Conservation (phyloP, 2,797 vertebrate species). For the Schizothorax lantsangensis region DNA sequence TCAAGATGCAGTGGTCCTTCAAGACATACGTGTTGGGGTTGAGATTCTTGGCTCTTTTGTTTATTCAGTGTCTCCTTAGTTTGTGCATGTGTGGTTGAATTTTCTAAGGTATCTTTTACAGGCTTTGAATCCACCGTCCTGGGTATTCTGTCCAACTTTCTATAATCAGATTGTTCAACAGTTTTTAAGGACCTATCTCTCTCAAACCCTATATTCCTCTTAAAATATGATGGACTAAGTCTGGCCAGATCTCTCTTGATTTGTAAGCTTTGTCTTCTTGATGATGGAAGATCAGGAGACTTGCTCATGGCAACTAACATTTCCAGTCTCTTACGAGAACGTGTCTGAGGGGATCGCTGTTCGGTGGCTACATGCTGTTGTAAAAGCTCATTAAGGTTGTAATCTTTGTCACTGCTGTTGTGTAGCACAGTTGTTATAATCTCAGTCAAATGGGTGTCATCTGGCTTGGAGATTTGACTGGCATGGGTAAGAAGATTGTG, state of each 20-base stretch:
- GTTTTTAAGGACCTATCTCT: slow-evolving; percentile 6
- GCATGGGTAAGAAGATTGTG: slow-evolving; percentile 72
- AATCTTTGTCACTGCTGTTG: slow-evolving; percentile 84
- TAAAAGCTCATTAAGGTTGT: slow-evolving; percentile 90
- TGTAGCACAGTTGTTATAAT: slow-evolving; percentile 90
- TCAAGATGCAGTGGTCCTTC: slow-evolving; percentile 3
- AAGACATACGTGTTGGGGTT: not conserved
- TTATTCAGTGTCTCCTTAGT: slow-evolving; percentile 7
- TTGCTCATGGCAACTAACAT: slow-evolving; percentile 81
- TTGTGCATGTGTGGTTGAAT: slow-evolving; percentile 61
- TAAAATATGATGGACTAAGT: slow-evolving; percentile 78
- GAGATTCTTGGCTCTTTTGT: slow-evolving; percentile 33
- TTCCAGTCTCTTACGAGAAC: slow-evolving; percentile 86
- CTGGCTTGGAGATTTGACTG: slow-evolving; percentile 74
- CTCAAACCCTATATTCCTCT: slow-evolving; percentile 70
- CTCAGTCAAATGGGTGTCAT: slow-evolving; percentile 84
- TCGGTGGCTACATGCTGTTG: slow-evolving; percentile 84
- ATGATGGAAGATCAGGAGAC: slow-evolving; percentile 80
- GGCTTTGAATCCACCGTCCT: slow-evolving; percentile 47
- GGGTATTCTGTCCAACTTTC: slow-evolving; percentile 30
- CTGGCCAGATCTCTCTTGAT: slow-evolving; percentile 89
- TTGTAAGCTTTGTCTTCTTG: slow-evolving; percentile 84
- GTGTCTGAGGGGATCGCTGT: slow-evolving; percentile 88
- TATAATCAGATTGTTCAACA: slow-evolving; percentile 5
- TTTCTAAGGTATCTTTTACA: slow-evolving; percentile 65